phyloP scores from a whole-genome alignment of 2,888 invertebrate genomes.

The Pecten maximus region DNA sequence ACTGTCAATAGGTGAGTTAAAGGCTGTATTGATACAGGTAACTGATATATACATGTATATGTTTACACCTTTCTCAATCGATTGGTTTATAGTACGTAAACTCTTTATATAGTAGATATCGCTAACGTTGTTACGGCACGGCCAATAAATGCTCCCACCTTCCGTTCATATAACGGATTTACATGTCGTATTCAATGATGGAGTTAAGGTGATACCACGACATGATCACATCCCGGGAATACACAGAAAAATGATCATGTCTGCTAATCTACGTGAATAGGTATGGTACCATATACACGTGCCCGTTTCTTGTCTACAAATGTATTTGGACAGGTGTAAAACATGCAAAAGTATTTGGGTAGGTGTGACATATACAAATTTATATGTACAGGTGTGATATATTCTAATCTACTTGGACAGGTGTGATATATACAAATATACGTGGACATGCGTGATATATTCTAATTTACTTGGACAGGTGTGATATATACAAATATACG shows the following conservation, averaged over 20 bases:
- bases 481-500: too few relatives aligned
- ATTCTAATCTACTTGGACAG: too few relatives aligned
- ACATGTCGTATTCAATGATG: not conserved
- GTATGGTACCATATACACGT: too few relatives aligned
- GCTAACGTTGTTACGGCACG: not conserved
- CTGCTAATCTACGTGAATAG: too few relatives aligned
- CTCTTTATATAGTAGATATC: not conserved
- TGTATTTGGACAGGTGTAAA: not conserved
- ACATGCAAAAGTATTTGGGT: too few relatives aligned
- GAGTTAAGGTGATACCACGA: not conserved
- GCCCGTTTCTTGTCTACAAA: not conserved
- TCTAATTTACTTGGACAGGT: too few relatives aligned
- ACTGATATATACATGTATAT: not conserved
- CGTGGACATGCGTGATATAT: too few relatives aligned
- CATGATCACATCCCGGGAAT: not conserved
- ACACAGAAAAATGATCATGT: not conserved
- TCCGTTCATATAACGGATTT: not conserved
- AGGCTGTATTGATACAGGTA: too few relatives aligned
- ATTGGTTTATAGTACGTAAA: not conserved
- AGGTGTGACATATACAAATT: too few relatives aligned
- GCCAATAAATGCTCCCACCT: not conserved
- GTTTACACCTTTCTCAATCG: not conserved
- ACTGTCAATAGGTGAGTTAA: too few relatives aligned
- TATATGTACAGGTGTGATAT: too few relatives aligned
- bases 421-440: too few relatives aligned